These are phyloP conservation scores for Catamblyrhynchus diadema DNA, from an alignment of 2,797 vertebrate species.

Conservation along the genomic window DNA sequence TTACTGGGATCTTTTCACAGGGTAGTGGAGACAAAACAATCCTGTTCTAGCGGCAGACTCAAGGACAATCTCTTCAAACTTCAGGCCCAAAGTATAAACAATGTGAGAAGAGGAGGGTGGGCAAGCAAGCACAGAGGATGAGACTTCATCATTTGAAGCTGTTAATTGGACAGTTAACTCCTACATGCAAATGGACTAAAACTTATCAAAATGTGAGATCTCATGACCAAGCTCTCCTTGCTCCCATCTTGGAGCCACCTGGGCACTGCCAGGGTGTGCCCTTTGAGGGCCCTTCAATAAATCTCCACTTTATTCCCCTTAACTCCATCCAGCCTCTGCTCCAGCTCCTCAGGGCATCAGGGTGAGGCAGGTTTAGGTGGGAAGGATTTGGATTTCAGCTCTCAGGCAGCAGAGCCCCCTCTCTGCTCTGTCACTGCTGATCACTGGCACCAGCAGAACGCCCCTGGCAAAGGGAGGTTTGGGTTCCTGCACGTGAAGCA, in stretches of 20 bases:
- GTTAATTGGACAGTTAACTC: not conserved
- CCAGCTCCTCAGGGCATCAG: not conserved
- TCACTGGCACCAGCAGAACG: not conserved
- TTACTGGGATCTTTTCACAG: not conserved
- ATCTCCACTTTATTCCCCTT: not conserved
- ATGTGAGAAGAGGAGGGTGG: accelerated
- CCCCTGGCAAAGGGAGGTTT: not conserved
- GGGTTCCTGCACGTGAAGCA: not conserved
- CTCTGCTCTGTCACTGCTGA: not conserved
- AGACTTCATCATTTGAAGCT: not conserved
- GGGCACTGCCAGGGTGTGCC: not conserved
- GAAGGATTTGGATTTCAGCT: not conserved
- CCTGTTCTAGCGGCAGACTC: not conserved
- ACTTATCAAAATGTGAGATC: not conserved
- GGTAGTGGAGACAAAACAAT: not conserved
- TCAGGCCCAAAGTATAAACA: not conserved
- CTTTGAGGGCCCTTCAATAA: not conserved
- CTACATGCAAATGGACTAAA: not conserved
- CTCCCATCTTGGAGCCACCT: not conserved
- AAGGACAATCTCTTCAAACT: not conserved
- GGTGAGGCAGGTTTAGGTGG: not conserved
- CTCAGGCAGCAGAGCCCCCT: not conserved
- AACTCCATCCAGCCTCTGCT: not conserved
- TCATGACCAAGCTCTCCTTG: not conserved
- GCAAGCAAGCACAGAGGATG: not conserved